Evolutionary conservation across 2,888 invertebrate species (phyloP), one percentile per base, ranked within the genome.

Genomic region (Lasioglossum pauxillum): DNA sequence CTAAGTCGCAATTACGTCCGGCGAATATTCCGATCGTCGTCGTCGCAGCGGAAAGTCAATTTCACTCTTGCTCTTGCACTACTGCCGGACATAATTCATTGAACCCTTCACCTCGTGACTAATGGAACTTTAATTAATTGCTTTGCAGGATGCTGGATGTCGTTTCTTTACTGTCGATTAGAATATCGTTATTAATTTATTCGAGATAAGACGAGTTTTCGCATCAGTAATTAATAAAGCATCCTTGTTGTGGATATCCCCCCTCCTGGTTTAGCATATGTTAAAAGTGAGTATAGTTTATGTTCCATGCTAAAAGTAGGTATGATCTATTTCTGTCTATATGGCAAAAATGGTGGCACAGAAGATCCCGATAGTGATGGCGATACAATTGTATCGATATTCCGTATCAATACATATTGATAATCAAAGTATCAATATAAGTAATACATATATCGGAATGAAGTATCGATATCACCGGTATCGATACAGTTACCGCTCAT

Each of bases 1-100:
- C 82, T 85, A 87, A 90, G 89, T 90, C 87, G 92, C 92, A 93
- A 93, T 93, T 93, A 93, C 93, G 91, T 76, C 80, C 82, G 78
- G 88, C 85, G 89, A 85, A 87, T 89, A 89, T 80, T 86, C 84
- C 77, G 35, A 81, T 86, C 75, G 81, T 81, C 79, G 75, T 81
- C 79, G 75, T 69, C 69, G 23, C n/a, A 31, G 46, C 73, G n/a
- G 60, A 73, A 75, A 79, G 75, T 86, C 79, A 72, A 74, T 64
- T 74, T 35, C 57, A 8, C 44, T 53, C 60, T 60, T 19, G 44
- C 35, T 46, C 2, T 74, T n/a, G 5, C 38, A 53, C 35, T 53
- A 53, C 35, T 41, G 5, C 35, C 19, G 49, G 27, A 12, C 75
- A 49, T 53, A 38, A 71, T 79, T 79, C 35, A 77, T 71, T 46